A percentile compares a stretch with the other conserved stretches of the same genome.
These are phyloP conservation scores for Odontocerum albicorne DNA, from an alignment of 2,888 invertebrate genomes.

Conservation along the genomic window DNA sequence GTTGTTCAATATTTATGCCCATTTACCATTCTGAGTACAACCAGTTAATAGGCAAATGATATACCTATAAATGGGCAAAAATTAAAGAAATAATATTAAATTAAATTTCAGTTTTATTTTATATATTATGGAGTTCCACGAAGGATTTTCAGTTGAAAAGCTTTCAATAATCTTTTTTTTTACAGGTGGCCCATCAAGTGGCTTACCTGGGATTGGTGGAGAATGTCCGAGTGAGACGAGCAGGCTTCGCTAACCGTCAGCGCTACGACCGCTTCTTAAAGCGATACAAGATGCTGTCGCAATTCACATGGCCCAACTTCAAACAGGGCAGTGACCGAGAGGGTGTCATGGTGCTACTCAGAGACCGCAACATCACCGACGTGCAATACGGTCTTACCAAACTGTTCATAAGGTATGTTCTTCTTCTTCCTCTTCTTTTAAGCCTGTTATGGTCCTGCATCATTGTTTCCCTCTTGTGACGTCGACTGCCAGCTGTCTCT, in stretches of 20 bases:
- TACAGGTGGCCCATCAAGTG: constrained; percentile 67
- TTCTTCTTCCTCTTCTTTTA: too few relatives aligned
- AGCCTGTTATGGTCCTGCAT: too few relatives aligned
- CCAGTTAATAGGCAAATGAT: too few relatives aligned
- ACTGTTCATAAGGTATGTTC: constrained; percentile 86
- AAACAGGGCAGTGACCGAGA: constrained; percentile 75
- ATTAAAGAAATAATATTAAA: too few relatives aligned
- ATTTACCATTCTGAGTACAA: too few relatives aligned
- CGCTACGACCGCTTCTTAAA: constrained; percentile 90
- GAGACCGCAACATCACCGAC: constrained; percentile 76
- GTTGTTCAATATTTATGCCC: too few relatives aligned
- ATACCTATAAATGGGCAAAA: too few relatives aligned
- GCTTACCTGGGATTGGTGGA: constrained; percentile 91
- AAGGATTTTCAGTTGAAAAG: constrained; percentile 37
- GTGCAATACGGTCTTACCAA: constrained; percentile 96
- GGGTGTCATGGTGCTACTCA: constrained; percentile 82
- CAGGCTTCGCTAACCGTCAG: constrained; percentile 96
- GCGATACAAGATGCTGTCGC: constrained; percentile 96
- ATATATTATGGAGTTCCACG: too few relatives aligned
- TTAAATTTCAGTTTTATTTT: too few relatives aligned
- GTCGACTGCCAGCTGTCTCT: too few relatives aligned
- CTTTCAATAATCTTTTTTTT: background rate
- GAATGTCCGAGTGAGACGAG: constrained; percentile 93
- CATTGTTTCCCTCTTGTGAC: too few relatives aligned
- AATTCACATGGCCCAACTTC: constrained; percentile 97